phyloP scores from a whole-genome alignment of 2,888 invertebrate genomes.

The Drosophila cognata region DNA sequence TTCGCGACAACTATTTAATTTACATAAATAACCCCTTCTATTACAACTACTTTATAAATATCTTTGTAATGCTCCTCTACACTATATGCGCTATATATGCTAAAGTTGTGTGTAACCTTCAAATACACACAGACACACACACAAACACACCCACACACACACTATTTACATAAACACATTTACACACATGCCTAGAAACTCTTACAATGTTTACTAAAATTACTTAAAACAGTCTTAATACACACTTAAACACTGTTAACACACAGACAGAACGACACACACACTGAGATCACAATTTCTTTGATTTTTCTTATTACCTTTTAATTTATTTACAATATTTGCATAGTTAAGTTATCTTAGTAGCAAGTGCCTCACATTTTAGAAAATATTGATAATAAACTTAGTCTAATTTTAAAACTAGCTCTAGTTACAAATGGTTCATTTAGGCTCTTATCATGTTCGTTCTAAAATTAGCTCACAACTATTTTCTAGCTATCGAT shows the following conservation, averaged over 20 bases:
- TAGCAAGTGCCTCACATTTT: background rate
- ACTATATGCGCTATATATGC: conserved; percentile 52
- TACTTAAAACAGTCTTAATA: conserved; percentile 8
- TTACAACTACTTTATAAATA: conserved; percentile 22
- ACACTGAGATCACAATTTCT: conserved; percentile 17
- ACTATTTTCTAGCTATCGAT: background rate
- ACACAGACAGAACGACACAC: conserved; percentile 14
- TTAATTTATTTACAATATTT: conserved; percentile 7
- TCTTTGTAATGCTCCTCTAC: conserved; percentile 49
- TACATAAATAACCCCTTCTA: conserved; percentile 30
- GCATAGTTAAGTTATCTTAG: conserved; percentile 24
- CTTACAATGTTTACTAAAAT: conserved; percentile 46
- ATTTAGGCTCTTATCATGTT: background rate
- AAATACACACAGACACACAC: conserved; percentile 9
- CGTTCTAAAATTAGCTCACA: conserved; percentile 2
- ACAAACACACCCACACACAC: conserved; percentile 6
- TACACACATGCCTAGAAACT: background rate
- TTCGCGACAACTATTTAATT: conserved; percentile 50
- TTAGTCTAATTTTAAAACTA: conserved; percentile 21
- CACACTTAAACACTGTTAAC: conserved; percentile 15
- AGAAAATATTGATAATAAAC: conserved; percentile 1
- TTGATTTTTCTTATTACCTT: conserved; percentile 11
- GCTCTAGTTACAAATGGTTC: conserved; percentile 3
- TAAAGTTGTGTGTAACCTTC: conserved; percentile 34
- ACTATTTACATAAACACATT: conserved; percentile 20